phyloP scores from a whole-genome alignment of 1,140 invertebrate species.

The Caenorhabditis brenneri region DNA sequence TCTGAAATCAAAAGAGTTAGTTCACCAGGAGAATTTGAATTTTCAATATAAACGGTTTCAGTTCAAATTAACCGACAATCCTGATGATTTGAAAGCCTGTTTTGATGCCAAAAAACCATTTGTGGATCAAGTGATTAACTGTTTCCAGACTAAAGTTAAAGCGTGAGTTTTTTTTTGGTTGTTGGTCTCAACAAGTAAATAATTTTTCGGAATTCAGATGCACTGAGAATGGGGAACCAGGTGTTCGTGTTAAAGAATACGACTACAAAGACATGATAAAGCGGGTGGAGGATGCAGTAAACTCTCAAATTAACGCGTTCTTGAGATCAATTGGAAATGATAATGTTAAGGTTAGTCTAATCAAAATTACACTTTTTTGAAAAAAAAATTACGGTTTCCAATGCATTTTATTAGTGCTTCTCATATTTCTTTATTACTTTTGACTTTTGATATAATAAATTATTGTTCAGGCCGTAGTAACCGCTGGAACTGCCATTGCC shows the following conservation, averaged over 20 bases:
- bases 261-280: conserved; percentile 29
- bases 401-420: no score
- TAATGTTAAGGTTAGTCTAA: not conserved
- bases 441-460: no score
- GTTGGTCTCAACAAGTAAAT: not conserved
- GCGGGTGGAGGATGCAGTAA: conserved; percentile 1
- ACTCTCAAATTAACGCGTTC: conserved; percentile 8
- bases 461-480: conserved; percentile 16
- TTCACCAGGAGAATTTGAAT: not conserved
- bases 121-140: conserved; percentile 18
- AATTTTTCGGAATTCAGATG: not conserved
- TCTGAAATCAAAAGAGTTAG: not conserved
- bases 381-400: not conserved
- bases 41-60: not conserved
- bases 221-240: conserved; percentile 13
- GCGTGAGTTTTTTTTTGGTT: not conserved
- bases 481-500: not conserved
- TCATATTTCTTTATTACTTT: no score
- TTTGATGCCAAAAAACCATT: conserved; percentile 21
- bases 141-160: conserved; percentile 29
- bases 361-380: not conserved
- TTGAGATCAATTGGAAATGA: conserved; percentile 28
- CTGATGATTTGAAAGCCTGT: not conserved
- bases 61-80: conserved; percentile 37
- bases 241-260: conserved; percentile 4